Conservation (phyloP, 64 coral and sea anemone genomes). For the Stylophora pistillata region DNA sequence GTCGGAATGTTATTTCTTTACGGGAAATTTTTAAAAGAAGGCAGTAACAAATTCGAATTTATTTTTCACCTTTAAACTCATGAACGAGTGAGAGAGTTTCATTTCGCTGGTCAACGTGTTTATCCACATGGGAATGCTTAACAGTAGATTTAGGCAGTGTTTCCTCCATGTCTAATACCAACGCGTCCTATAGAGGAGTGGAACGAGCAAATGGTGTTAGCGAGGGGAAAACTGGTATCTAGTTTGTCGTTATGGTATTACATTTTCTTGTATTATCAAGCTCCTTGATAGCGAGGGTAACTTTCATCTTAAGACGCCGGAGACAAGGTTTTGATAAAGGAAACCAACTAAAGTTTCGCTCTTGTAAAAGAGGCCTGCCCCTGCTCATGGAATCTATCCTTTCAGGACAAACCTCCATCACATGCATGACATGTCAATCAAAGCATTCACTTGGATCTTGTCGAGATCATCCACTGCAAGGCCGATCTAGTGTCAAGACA, state of each 20-base stretch:
- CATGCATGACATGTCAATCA: conserved; percentile 64
- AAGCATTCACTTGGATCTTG: conserved; percentile 38
- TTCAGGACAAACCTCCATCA: too few species aligned
- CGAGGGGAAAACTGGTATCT: too few species aligned
- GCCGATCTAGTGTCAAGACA: conserved; percentile 28
- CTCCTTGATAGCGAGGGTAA: too few species aligned
- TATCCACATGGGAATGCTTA: conserved; percentile 18
- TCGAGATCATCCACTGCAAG: conserved; percentile 65
- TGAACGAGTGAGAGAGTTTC: background rate
- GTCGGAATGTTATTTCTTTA: background rate
- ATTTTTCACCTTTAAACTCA: background rate
- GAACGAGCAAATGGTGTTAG: background rate
- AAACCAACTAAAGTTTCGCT: too few species aligned
- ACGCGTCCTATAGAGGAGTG: background rate
- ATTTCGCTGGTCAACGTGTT: conserved; percentile 39
- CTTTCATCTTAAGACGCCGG: too few species aligned
- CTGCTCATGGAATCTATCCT: too few species aligned
- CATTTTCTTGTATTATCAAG: too few species aligned
- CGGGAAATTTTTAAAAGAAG: too few species aligned
- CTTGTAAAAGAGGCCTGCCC: too few species aligned
- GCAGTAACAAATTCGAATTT: too few species aligned
- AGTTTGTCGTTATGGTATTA: too few species aligned
- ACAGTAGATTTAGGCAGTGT: background rate
- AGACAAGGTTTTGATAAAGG: too few species aligned
- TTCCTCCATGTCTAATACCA: conserved; percentile 49